Percentiles rank a stretch among this genome's conserved stretches.
phyloP scores from a whole-genome alignment of 1,140 invertebrate species.

The Plutomurus gul region DNA sequence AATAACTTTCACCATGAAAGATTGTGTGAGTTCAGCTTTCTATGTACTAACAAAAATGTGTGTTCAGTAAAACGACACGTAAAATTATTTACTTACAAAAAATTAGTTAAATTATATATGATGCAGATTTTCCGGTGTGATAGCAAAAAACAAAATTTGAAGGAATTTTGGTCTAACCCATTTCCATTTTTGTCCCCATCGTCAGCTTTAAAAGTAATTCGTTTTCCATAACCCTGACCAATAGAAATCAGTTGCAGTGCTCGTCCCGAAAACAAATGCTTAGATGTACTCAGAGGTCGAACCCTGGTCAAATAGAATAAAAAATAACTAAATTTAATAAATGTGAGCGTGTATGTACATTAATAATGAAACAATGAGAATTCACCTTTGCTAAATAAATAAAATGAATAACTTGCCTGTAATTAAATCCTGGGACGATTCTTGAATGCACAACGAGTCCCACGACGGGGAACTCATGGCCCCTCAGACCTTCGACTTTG shows the following conservation, averaged over 20 bases:
- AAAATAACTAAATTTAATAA: constrained; percentile 13
- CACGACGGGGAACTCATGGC: constrained; percentile 72
- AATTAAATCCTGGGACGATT: constrained; percentile 73
- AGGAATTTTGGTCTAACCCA: constrained; percentile 52
- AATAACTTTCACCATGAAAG: too few relatives aligned
- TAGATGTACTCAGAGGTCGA: constrained; percentile 64
- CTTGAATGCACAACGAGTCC: constrained; percentile 73
- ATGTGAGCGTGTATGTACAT: too few relatives aligned
- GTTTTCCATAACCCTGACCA: constrained; percentile 73
- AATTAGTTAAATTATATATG: too few relatives aligned
- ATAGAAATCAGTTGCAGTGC: constrained; percentile 70
- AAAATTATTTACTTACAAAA: too few relatives aligned
- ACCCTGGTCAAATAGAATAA: constrained; percentile 61
- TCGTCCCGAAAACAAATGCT: constrained; percentile 65
- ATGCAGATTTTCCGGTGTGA: too few relatives aligned
- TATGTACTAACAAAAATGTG: too few relatives aligned
- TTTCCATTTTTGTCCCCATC: constrained; percentile 68
- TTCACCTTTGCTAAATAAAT: not conserved
- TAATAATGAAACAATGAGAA: not conserved
- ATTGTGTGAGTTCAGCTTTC: too few relatives aligned
- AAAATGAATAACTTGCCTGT: constrained; percentile 57
- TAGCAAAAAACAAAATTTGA: too few relatives aligned
- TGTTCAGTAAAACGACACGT: too few relatives aligned
- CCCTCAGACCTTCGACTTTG: constrained; percentile 63
- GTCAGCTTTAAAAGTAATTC: constrained; percentile 72